A percentile compares a stretch with the other conserved stretches of the same genome.
Evolutionary conservation across 2,113 vertebrate species (phyloP).

Genomic region (Pampusana beccarii): DNA sequence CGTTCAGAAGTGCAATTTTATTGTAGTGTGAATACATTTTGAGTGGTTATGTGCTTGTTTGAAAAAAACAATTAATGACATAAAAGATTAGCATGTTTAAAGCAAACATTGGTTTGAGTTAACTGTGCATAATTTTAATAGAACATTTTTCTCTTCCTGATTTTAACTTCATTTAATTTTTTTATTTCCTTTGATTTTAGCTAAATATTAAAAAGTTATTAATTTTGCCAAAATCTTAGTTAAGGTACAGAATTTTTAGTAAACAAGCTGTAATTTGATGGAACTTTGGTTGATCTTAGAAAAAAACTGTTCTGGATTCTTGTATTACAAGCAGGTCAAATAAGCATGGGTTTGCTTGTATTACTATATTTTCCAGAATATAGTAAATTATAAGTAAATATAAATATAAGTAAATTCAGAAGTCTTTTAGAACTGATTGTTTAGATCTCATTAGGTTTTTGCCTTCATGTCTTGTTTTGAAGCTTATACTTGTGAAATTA

Average conservation of each 20-base stretch:
- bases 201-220: not conserved
- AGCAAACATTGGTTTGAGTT: not conserved
- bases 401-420: not conserved
- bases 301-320: not conserved
- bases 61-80: not conserved
- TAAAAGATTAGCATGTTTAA: not conserved
- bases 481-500: not conserved
- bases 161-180: not conserved
- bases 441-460: not conserved
- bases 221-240: not conserved
- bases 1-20: not conserved
- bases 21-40: not conserved
- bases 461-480: not conserved
- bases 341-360: not conserved
- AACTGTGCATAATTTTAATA: not conserved
- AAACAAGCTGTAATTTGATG: not conserved
- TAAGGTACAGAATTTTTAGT: not conserved
- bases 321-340: not conserved
- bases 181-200: not conserved
- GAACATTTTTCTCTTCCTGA: not conserved
- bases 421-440: not conserved
- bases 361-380: not conserved
- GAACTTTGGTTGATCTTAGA: not conserved
- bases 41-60: not conserved
- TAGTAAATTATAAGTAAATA: too few species aligned